phyloP scores from a whole-genome alignment of 2,888 invertebrate genomes.

The Lingula anatina region DNA sequence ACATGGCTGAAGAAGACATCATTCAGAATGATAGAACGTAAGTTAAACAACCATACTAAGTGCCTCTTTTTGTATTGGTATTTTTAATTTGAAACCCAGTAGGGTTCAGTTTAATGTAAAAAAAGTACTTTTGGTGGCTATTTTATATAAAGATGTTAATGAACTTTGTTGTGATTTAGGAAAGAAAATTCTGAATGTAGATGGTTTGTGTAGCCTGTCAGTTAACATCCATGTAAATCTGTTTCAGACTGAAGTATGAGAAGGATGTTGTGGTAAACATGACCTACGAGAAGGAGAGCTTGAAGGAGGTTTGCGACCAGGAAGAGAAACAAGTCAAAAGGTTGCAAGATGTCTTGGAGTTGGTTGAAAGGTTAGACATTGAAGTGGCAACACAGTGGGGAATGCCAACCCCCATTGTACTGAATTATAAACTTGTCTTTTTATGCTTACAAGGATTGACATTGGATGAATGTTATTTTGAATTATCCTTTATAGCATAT shows the following conservation, averaged over 20 bases:
- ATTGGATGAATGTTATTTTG: background rate
- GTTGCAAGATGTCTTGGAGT: slow-evolving; percentile 64
- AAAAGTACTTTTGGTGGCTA: too few relatives aligned
- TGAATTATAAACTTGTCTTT: background rate
- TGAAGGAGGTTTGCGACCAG: slow-evolving; percentile 64
- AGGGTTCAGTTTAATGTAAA: too few relatives aligned
- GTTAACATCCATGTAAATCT: background rate
- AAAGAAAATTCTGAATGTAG: too few relatives aligned
- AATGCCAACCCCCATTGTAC: too few relatives aligned
- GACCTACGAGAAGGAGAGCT: slow-evolving; percentile 70
- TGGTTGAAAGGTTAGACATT: slow-evolving; percentile 59
- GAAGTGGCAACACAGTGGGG: background rate
- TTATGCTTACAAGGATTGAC: slow-evolving; percentile 26
- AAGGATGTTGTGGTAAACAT: slow-evolving; percentile 75
- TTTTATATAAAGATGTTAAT: too few relatives aligned
- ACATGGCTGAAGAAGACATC: slow-evolving; percentile 92
- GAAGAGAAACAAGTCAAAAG: slow-evolving; percentile 71
- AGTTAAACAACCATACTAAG: too few relatives aligned
- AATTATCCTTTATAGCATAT: slow-evolving; percentile 6
- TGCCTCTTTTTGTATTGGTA: background rate
- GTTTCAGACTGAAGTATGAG: slow-evolving; percentile 62
- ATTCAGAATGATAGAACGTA: slow-evolving; percentile 58
- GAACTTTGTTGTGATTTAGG: too few relatives aligned
- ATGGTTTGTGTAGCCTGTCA: too few relatives aligned
- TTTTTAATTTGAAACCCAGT: too few relatives aligned